Percentiles rank a stretch among this genome's conserved stretches.
These are phyloP conservation scores for Nibea albiflora DNA, from an alignment of 2,113 vertebrate genomes.

Conservation along the genomic window DNA sequence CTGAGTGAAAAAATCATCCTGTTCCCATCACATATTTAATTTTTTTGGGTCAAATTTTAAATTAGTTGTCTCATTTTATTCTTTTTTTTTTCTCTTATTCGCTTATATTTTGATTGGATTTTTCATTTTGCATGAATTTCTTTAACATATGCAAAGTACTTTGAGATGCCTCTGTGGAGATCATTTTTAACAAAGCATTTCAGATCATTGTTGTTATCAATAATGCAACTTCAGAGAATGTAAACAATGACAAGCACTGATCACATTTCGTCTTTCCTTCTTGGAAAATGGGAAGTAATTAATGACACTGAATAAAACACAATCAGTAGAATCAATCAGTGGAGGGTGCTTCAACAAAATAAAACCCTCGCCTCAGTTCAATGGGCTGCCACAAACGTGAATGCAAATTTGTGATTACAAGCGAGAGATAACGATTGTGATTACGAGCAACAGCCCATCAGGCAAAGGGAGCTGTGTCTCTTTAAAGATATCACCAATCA, in stretches of 20 bases:
- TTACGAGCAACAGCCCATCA: background rate
- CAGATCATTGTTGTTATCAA: background rate
- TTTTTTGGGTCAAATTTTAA: background rate
- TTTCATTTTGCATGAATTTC: background rate
- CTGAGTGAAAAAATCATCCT: background rate
- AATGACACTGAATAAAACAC: background rate
- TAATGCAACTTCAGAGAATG: background rate
- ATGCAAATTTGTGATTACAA: background rate
- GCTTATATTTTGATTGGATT: background rate
- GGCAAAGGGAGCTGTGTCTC: background rate
- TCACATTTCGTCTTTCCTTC: background rate
- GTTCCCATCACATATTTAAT: background rate
- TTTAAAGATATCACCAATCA: constrained; percentile 11
- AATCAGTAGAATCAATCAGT: background rate
- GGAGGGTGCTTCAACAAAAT: background rate
- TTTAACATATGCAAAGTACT: background rate
- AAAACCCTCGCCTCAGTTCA: background rate
- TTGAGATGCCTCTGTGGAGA: background rate
- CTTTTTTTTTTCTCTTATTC: no score
- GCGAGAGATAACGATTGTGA: background rate
- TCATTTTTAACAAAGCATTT: background rate
- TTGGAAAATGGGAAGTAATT: background rate
- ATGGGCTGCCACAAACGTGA: background rate
- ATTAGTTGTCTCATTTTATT: background rate
- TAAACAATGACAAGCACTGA: background rate